Evolutionary conservation across 1,140 invertebrate species (phyloP).

Genomic region (Ptiloglossa arizonensis): DNA sequence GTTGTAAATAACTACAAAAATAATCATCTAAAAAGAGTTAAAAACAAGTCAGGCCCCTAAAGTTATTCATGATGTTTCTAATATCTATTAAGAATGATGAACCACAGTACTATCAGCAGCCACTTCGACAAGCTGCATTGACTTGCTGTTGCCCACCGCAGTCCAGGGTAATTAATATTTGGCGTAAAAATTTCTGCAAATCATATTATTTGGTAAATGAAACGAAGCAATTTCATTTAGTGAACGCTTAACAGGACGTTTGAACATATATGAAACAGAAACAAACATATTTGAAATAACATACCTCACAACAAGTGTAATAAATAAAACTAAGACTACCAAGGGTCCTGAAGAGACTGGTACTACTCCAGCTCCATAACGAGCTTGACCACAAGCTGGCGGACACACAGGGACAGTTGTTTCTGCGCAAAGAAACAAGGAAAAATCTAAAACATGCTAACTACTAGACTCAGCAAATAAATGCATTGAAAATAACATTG

Average conservation of each 20-base stretch:
- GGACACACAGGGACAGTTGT: conserved; percentile 95
- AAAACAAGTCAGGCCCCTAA: conserved; percentile 57
- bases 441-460: conserved; percentile 78
- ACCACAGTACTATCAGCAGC: conserved; percentile 63
- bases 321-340: conserved; percentile 78
- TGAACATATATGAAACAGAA: conserved; percentile 23
- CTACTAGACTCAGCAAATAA: conserved; percentile 54
- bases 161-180: conserved; percentile 87
- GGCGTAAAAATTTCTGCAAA: conserved; percentile 85
- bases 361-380: conserved; percentile 83
- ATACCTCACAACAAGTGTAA: conserved; percentile 77
- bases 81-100: conserved; percentile 68
- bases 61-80: conserved; percentile 55
- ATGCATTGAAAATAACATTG: conserved; percentile 8
- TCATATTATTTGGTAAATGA: neutral
- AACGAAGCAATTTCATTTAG: too few species aligned
- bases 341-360: conserved; percentile 76
- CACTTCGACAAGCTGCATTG: conserved; percentile 69
- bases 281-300: conserved; percentile 44
- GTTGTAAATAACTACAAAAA: conserved; percentile 70
- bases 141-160: conserved; percentile 75
- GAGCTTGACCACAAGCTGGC: conserved; percentile 92
- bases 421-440: conserved; percentile 85
- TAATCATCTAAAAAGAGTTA: conserved; percentile 55
- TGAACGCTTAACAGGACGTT: neutral